Evolutionary conservation across 2,888 invertebrate species (phyloP).

Genomic region (Reticulitermes lucifugus): DNA sequence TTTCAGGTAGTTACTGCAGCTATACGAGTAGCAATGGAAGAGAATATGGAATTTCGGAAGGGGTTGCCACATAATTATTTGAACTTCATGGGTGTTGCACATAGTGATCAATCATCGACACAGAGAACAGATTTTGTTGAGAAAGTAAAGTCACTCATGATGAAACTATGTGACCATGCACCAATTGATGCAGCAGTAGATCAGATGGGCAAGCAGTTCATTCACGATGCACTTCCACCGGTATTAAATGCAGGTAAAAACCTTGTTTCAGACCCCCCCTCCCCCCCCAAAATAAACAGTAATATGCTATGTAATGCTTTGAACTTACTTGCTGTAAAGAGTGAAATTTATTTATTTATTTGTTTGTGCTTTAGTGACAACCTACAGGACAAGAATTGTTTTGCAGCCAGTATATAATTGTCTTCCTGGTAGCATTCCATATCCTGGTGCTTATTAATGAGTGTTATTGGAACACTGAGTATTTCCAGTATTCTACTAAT

Average conservation of each 20-base stretch:
- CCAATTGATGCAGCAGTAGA: conserved; percentile 84
- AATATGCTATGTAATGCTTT: too few relatives aligned
- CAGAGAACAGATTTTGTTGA: conserved; percentile 58
- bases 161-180: conserved; percentile 62
- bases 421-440: too few relatives aligned
- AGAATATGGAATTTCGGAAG: conserved; percentile 77
- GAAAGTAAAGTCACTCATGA: conserved; percentile 61
- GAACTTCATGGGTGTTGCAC: conserved; percentile 78
- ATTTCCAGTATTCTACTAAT: too few relatives aligned
- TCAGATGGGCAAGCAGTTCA: conserved; percentile 84
- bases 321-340: too few relatives aligned
- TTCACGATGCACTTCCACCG: conserved; percentile 91
- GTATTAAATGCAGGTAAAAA: conserved; percentile 67
- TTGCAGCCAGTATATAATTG: too few relatives aligned
- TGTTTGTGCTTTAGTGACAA: too few relatives aligned
- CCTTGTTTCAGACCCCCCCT: too few relatives aligned
- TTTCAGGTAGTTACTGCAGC: conserved; percentile 77
- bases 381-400: too few relatives aligned
- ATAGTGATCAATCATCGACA: conserved; percentile 67
- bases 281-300: too few relatives aligned
- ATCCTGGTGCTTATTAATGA: too few relatives aligned
- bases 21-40: conserved; percentile 76
- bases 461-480: too few relatives aligned
- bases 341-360: too few relatives aligned
- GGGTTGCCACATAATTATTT: conserved; percentile 86